These are phyloP conservation scores for Yasuhikotakia modesta DNA, from an alignment of 2,797 vertebrate genomes.

Conservation along the genomic window DNA sequence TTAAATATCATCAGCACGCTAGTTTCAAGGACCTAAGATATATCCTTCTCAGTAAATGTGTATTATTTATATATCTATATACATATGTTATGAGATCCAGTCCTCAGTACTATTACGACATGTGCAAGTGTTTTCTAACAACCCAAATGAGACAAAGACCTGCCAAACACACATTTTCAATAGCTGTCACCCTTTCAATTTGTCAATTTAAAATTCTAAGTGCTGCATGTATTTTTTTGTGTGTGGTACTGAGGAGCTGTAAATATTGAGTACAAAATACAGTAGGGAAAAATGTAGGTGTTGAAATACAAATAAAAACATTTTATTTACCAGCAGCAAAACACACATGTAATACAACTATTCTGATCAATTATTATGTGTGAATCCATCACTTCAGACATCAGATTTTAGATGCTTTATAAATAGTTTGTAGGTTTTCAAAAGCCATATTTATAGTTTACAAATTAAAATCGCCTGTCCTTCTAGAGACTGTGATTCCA, in stretches of 20 bases:
- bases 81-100: constrained; percentile 75
- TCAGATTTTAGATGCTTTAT: not conserved
- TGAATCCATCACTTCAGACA: not conserved
- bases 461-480: not conserved
- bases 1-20: constrained; percentile 82
- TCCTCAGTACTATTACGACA: constrained; percentile 82
- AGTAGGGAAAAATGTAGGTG: constrained; percentile 74
- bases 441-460: not conserved
- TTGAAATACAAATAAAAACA: constrained; percentile 69
- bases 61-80: constrained; percentile 75
- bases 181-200: constrained; percentile 75
- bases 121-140: constrained; percentile 84
- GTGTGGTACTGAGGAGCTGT: constrained; percentile 79
- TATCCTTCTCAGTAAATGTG: constrained; percentile 76
- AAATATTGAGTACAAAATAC: constrained; percentile 71
- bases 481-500: not conserved
- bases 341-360: constrained; percentile 18
- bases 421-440: not conserved
- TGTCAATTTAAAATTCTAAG: constrained; percentile 79
- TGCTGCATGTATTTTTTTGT: constrained; percentile 81
- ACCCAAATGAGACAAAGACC: constrained; percentile 81
- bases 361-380: not conserved
- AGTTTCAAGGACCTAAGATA: constrained; percentile 80
- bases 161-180: constrained; percentile 75
- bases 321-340: constrained; percentile 70